phyloP scores from a whole-genome alignment of 2,888 invertebrate species.

The Mechanitis mazaeus region DNA sequence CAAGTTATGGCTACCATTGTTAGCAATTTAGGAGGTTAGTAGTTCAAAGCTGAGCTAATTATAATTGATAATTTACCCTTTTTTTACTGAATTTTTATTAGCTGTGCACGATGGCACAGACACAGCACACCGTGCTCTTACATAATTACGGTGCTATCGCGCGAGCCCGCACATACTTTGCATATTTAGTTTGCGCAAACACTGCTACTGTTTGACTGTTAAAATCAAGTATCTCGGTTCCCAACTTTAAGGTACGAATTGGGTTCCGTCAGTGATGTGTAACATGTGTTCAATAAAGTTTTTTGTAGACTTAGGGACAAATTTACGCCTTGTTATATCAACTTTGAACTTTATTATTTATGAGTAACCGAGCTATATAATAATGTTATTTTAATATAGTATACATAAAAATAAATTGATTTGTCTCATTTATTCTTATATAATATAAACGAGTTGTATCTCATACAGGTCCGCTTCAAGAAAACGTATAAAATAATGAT shows the following conservation, averaged over 20 bases:
- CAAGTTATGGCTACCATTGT: too few relatives aligned
- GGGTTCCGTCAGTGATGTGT: slow-evolving; percentile 45
- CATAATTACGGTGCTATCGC: slow-evolving; percentile 73
- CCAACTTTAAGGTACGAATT: slow-evolving; percentile 52
- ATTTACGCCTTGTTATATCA: not conserved
- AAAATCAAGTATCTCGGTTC: slow-evolving; percentile 61
- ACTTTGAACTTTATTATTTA: too few relatives aligned
- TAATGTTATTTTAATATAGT: too few relatives aligned
- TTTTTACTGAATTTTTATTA: slow-evolving; percentile 72
- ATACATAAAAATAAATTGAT: too few relatives aligned
- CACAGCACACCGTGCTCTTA: slow-evolving; percentile 61
- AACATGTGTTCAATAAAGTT: slow-evolving; percentile 42
- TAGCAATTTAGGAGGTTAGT: not conserved
- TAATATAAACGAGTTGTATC: too few relatives aligned
- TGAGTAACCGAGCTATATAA: too few relatives aligned
- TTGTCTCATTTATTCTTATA: too few relatives aligned
- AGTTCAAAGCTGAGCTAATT: slow-evolving; percentile 46
- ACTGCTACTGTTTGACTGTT: slow-evolving; percentile 68
- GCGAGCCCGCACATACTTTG: slow-evolving; percentile 67
- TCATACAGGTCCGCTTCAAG: not conserved
- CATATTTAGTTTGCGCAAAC: slow-evolving; percentile 74
- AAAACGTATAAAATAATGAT: not conserved
- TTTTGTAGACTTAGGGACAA: slow-evolving; percentile 16
- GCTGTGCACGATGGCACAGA: slow-evolving; percentile 61
- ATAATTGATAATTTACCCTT: slow-evolving; percentile 68